These are phyloP conservation scores for Okapia johnstoni DNA, from an alignment of 2,113 vertebrate species.

Conservation along the genomic window DNA sequence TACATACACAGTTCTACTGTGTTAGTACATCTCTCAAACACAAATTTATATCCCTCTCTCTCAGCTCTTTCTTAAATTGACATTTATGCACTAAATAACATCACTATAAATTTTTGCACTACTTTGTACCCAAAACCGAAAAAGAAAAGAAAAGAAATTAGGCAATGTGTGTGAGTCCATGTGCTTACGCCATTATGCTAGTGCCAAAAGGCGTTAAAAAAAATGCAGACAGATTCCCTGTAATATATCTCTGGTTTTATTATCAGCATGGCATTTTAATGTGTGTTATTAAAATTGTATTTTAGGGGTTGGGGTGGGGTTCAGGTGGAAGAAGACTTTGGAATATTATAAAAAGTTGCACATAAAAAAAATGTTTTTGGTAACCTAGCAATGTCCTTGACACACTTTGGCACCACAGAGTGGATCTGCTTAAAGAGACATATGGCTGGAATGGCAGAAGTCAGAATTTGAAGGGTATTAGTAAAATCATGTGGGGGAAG, in stretches of 20 bases:
- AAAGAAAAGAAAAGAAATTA: neutral
- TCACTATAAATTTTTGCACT: slow-evolving; percentile 38
- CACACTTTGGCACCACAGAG: slow-evolving; percentile 63
- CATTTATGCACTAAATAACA: slow-evolving; percentile 29
- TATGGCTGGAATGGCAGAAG: slow-evolving; percentile 71
- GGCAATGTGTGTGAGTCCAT: slow-evolving; percentile 59
- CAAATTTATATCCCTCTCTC: slow-evolving; percentile 12
- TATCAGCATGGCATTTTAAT: slow-evolving; percentile 70
- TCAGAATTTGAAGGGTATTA: slow-evolving; percentile 74
- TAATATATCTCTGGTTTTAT: slow-evolving; percentile 70
- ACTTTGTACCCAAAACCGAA: slow-evolving; percentile 26
- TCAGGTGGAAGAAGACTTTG: slow-evolving; percentile 68
- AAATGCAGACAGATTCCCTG: slow-evolving; percentile 63
- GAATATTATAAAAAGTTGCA: slow-evolving; percentile 61
- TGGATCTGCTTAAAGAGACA: slow-evolving; percentile 72
- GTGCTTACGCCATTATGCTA: slow-evolving; percentile 50
- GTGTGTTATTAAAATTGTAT: slow-evolving; percentile 67
- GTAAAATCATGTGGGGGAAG: slow-evolving; percentile 67
- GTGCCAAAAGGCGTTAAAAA: slow-evolving; percentile 61
- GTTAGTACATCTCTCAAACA: neutral
- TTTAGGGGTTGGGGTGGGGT: slow-evolving; percentile 67
- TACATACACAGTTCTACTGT: neutral
- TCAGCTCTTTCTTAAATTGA: slow-evolving; percentile 9
- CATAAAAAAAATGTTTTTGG: slow-evolving; percentile 71
- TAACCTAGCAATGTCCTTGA: slow-evolving; percentile 70